Evolutionary conservation across 2,797 vertebrate species (phyloP).

Genomic region (Scolopax bukidnonensis): DNA sequence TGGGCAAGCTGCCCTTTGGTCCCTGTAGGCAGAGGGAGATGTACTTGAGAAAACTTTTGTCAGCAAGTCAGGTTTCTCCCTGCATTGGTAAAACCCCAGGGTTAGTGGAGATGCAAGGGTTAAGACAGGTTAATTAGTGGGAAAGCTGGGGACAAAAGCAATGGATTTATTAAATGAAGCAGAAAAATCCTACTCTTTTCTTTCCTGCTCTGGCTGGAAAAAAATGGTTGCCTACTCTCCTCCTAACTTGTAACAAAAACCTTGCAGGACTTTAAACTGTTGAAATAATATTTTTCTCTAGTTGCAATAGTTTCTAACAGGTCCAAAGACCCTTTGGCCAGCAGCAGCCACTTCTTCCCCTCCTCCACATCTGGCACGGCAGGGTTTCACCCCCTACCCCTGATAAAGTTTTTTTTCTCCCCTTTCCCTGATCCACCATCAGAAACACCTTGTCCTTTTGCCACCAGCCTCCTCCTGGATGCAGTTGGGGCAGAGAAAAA

Average conservation of each 20-base stretch:
- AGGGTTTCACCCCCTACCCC: background rate
- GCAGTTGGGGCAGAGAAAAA: background rate
- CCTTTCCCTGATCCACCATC: background rate
- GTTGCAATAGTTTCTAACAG: background rate
- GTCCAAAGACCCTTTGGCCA: background rate
- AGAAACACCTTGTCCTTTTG: background rate
- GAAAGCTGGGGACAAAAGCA: background rate
- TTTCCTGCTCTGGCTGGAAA: background rate
- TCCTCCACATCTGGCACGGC: too few relatives aligned
- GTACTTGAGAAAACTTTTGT: background rate
- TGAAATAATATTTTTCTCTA: background rate
- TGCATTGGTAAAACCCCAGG: background rate
- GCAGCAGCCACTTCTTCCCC: background rate
- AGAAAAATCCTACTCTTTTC: slow-evolving; percentile 4
- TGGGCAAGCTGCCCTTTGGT: background rate
- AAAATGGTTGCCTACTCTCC: background rate
- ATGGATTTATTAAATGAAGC: background rate
- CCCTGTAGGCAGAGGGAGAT: background rate
- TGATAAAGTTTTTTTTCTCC: background rate
- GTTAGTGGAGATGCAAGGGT: background rate
- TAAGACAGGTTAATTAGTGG: background rate
- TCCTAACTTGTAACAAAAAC: background rate
- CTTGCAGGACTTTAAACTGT: background rate
- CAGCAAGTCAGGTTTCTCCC: background rate
- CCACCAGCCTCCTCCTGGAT: background rate